Evolutionary conservation across 2,888 invertebrate genomes (phyloP), one percentile per base, ranked within the genome.

Genomic region (Apotomis betuletana): DNA sequence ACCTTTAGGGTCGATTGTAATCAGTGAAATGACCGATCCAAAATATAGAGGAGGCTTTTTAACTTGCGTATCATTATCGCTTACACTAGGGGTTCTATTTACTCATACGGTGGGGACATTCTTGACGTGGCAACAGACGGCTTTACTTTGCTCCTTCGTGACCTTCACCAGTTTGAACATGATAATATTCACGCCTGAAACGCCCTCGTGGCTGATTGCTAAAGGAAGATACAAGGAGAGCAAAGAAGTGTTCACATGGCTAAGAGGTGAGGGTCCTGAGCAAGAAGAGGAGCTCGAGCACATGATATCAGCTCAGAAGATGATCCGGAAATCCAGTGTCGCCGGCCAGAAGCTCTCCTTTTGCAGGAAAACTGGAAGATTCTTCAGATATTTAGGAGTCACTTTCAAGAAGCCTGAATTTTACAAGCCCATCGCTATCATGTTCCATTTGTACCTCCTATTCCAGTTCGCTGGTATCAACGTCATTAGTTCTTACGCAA

Each of bases 391-490:
- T 71, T 77, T 92, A 0, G 80, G 76, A 8, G 77, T 78, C 3
- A 89, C 90, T 1, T 79, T 88, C 0, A 85, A 81, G 52, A 92
- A 91, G 52, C 94, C 94, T 0, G 94, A 94, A 78, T 96, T 96
- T 80, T 89, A 94, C 70, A 95, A 94, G 78, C 95, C 95, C 0
- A 90, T 95, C 5, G 81, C 89, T 0, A 94, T 95, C 60, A 94
- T 96, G 87, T 91, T 95, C 69, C 89, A 94, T 0, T 88, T 96
- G 67, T 96, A 96, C 77, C 92, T 94, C 0, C 94, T 95, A 80
- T 95, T 95, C 78, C 96, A 96, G 81, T 95, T 96, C 73, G 94
- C 95, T 38, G 96, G 96, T 0, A 94, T 95, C 8, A 96, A 96
- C 77, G 95, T 96, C 0, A 93, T 96, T 27, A 94, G 95, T 62